Evolutionary conservation across 2,113 vertebrate genomes (phyloP).

Genomic region (Eurystomus gularis): DNA sequence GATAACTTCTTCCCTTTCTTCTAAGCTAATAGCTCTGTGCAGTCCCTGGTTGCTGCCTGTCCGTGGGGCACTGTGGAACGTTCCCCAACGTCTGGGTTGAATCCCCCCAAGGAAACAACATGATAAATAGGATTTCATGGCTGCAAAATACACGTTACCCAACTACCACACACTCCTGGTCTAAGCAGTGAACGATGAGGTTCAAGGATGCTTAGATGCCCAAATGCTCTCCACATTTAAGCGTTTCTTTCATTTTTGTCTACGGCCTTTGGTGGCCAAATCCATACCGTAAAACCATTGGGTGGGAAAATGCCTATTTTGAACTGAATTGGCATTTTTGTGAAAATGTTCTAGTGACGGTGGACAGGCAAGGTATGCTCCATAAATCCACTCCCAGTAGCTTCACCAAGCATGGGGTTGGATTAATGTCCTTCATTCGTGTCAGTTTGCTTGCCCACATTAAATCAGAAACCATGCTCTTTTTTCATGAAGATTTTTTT

Average conservation of each 20-base stretch:
- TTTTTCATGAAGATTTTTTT: background rate
- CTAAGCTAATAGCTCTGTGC: background rate
- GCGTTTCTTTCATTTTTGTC: background rate
- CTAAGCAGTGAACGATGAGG: background rate
- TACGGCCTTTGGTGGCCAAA: background rate
- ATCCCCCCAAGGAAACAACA: background rate
- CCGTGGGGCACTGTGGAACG: accelerated
- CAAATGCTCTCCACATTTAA: background rate
- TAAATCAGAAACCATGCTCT: background rate
- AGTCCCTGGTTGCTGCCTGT: background rate
- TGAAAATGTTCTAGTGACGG: background rate
- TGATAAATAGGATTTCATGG: accelerated
- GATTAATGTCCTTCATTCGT: background rate
- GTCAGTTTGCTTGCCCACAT: background rate
- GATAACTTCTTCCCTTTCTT: background rate
- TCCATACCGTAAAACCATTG: background rate
- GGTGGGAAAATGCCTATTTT: background rate
- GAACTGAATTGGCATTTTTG: background rate
- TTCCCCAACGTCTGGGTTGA: background rate
- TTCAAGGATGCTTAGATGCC: background rate
- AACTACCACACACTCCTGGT: accelerated
- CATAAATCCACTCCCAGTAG: accelerated
- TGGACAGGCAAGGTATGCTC: background rate
- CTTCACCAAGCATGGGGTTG: background rate
- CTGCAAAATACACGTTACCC: background rate